phyloP scores from a whole-genome alignment of 1,140 invertebrate genomes.

The Meloidogyne chitwoodi region DNA sequence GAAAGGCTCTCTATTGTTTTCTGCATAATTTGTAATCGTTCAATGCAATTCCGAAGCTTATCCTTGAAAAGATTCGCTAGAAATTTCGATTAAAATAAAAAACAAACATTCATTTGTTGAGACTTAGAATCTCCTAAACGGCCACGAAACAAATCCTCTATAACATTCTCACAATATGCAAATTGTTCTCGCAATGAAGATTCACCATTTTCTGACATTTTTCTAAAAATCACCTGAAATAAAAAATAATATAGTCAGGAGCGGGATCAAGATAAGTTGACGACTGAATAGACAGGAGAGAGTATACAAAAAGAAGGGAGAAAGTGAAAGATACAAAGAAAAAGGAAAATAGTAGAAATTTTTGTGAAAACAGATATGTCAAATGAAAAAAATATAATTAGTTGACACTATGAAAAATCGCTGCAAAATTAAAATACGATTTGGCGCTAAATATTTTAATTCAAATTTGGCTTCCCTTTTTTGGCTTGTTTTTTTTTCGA shows the following conservation, averaged over 20 bases:
- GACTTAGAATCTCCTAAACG: slow-evolving; percentile 67
- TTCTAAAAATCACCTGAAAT: background rate
- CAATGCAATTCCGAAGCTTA: slow-evolving; percentile 16
- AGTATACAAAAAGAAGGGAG: too few relatives aligned
- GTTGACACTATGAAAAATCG: too few relatives aligned
- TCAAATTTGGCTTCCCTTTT: too few relatives aligned
- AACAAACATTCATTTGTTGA: slow-evolving; percentile 8
- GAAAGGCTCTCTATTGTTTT: slow-evolving; percentile 21
- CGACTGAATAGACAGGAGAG: too few relatives aligned
- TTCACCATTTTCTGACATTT: background rate
- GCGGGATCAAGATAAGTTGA: too few relatives aligned
- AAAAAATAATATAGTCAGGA: too few relatives aligned
- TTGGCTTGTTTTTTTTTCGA: background rate
- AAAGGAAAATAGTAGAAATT: too few relatives aligned
- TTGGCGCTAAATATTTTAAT: too few relatives aligned
- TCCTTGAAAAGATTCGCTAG: slow-evolving; percentile 11
- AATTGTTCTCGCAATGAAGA: background rate
- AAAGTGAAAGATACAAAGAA: too few relatives aligned
- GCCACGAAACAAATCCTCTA: slow-evolving; percentile 10
- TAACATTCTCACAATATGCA: background rate
- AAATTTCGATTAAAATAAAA: background rate
- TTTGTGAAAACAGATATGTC: too few relatives aligned
- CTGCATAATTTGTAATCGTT: slow-evolving; percentile 17
- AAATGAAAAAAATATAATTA: too few relatives aligned
- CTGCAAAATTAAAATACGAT: too few relatives aligned